A percentile compares a stretch with the other conserved stretches of the same genome.
Conservation (phyloP, 2,797 vertebrate genomes). For the Rhinatrema bivittatum region DNA sequence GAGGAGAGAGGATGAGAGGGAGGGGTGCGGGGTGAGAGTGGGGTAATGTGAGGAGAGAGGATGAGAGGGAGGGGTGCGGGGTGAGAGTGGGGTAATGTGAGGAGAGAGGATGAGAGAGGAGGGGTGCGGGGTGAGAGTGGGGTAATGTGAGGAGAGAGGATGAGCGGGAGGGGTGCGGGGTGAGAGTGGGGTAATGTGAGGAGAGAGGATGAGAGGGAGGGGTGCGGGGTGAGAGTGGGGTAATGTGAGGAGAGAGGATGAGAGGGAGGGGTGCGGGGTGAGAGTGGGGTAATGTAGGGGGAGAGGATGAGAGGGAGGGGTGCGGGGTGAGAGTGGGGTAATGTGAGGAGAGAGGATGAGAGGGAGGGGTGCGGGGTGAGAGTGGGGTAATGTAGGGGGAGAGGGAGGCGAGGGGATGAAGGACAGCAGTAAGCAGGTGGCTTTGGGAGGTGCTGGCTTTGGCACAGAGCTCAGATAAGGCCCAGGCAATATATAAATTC, state of each 20-base stretch:
- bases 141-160: not conserved
- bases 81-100: not conserved
- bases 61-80: not conserved
- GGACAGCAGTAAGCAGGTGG: not conserved
- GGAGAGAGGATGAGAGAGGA: not conserved
- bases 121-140: not conserved
- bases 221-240: not conserved
- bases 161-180: no score
- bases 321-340: not conserved
- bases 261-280: not conserved
- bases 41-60: not conserved
- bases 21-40: not conserved
- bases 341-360: not conserved
- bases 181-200: not conserved
- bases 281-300: not conserved
- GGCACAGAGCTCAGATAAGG: not conserved
- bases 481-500: not conserved
- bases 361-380: not conserved
- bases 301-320: not conserved
- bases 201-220: not conserved
- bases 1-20: not conserved
- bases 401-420: not conserved
- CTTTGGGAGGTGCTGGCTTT: not conserved
- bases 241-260: not conserved
- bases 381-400: not conserved